phyloP scores from a whole-genome alignment of 2,888 invertebrate species.

The Entomobrya proxima region DNA sequence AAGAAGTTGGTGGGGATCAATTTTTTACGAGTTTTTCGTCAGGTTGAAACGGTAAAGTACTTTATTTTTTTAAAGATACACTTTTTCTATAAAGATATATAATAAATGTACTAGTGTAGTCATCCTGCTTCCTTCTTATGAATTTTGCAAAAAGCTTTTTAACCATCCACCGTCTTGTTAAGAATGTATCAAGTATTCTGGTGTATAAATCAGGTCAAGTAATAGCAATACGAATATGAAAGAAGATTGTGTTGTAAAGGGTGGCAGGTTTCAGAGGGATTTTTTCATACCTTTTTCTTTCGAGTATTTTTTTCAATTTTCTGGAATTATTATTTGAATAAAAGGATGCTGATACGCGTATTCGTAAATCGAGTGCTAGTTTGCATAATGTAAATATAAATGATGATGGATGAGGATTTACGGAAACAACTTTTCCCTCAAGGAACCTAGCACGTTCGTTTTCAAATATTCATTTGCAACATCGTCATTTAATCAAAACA shows the following conservation, averaged over 20 bases:
- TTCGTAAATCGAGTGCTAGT: not conserved
- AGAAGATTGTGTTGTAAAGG: not conserved
- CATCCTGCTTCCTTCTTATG: not conserved
- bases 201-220: conserved; percentile 34
- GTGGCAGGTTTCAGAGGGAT: conserved; percentile 2
- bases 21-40: conserved; percentile 86
- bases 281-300: not conserved
- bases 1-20: conserved; percentile 89
- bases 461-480: too few species aligned
- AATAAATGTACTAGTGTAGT: not conserved
- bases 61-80: not conserved
- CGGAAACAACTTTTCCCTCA: too few species aligned
- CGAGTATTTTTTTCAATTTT: conserved; percentile 28
- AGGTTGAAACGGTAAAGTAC: conserved; percentile 84
- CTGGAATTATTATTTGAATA: not conserved
- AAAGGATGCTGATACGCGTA: not conserved
- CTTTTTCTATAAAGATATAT: not conserved
- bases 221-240: not conserved
- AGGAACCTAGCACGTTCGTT: too few species aligned
- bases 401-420: conserved; percentile 1
- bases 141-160: not conserved
- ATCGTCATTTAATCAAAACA: too few species aligned
- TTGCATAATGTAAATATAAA: not conserved
- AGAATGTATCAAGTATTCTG: not conserved
- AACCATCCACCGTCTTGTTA: not conserved